Base-by-base conservation (phyloP, 2,797 vertebrate species). In the Phoeniculus purpureus region DNA sequence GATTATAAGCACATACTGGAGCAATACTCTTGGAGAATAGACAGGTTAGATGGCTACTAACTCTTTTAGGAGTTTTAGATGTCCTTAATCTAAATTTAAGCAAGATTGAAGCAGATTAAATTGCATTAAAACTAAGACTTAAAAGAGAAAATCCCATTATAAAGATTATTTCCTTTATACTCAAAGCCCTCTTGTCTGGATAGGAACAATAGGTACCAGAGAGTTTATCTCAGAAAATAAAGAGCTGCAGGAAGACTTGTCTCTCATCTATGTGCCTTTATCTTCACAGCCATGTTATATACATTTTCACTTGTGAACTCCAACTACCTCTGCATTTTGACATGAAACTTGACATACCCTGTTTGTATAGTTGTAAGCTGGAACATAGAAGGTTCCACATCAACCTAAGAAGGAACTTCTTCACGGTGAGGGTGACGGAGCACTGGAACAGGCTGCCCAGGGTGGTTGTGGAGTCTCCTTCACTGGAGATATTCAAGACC, bases 41-140 rank as follows among this genome's bases (percentile, higher is more conserved):
- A 23, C 20, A 65, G 23, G 13, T 3, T 65, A 45, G 20, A 19
- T n/a, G 61, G 27, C 12, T 47, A 10, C 45, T 73, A 45, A 61
- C 4, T 43, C 59, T 31, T 48, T 84, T 21, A 67, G 61, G 40
- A 25, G 55, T 64, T 81, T 77, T 25, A 32, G 8, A 14, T n/a
- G 12, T 31, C 32, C 48, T 88, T 66, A 47, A 64, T 82, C 19
- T 66, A 77, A 89, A 66, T 52, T 74, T 85, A 81, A 26, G 7
- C 37, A 72, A 75, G 47, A 87, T 26, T 67, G 67, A 80, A 72
- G 40, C 5, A 68, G 2, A 65, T 3, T 20, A 48, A 68, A 73
- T 59, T 5, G 59, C 11, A 84, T 72, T 73, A 68, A 81, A 92
- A 87, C 7, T 83, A 76, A 75, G 6, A 23, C 4, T 78, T 54